Conservation (phyloP, 1,140 invertebrate species). For the Popillia japonica region DNA sequence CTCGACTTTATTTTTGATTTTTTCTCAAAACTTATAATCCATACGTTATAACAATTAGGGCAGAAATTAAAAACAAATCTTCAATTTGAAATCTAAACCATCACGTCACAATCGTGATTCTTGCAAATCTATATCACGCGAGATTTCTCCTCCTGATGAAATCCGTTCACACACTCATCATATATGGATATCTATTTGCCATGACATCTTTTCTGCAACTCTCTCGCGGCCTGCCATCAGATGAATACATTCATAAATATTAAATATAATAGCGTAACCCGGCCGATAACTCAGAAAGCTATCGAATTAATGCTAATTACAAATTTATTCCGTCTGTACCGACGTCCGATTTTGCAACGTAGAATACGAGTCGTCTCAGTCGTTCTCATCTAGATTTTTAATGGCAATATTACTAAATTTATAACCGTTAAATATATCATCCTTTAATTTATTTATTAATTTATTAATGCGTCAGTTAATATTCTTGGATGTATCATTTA, state of each 20-base stretch:
- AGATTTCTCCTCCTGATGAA: too few relatives aligned
- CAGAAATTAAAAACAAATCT: too few relatives aligned
- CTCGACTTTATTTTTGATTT: too few relatives aligned
- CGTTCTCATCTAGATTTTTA: background rate
- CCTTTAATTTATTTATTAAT: constrained; percentile 3
- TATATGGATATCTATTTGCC: background rate
- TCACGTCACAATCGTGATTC: too few relatives aligned
- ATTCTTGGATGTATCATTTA: background rate
- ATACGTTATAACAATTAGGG: too few relatives aligned
- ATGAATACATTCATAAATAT: constrained; percentile 16
- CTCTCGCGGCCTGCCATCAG: background rate
- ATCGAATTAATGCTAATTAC: constrained; percentile 12
- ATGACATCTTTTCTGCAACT: background rate
- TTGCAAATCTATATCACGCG: too few relatives aligned
- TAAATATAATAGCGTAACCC: background rate
- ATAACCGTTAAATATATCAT: constrained; percentile 12
- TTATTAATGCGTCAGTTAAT: background rate
- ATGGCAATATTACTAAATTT: constrained; percentile 3
- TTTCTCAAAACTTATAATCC: too few relatives aligned
- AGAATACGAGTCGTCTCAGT: background rate
- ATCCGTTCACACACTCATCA: too few relatives aligned
- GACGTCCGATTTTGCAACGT: background rate
- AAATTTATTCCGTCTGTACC: background rate
- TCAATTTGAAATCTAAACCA: too few relatives aligned
- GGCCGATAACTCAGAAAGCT: background rate